These are phyloP conservation scores for Seriola aureovittata DNA, from an alignment of 2,113 vertebrate genomes.

Conservation along the genomic window DNA sequence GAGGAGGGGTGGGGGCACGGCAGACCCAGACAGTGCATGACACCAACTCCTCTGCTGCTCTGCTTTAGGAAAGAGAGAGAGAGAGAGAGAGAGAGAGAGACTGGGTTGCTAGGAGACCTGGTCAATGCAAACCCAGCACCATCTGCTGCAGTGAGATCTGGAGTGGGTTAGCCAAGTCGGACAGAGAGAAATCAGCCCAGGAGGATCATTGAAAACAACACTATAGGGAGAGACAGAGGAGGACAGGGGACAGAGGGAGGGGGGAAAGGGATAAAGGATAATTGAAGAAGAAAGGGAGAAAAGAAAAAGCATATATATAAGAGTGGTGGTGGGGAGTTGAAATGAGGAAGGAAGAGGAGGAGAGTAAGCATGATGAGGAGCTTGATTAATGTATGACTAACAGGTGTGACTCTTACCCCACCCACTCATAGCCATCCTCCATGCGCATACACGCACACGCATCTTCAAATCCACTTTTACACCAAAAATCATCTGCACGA, in stretches of 20 bases:
- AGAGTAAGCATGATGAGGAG: conserved; percentile 8
- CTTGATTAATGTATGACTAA: conserved; percentile 65
- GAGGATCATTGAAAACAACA: conserved; percentile 59
- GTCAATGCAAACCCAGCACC: conserved; percentile 82
- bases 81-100: conserved; percentile 58
- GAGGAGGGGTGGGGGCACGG: conserved; percentile 46
- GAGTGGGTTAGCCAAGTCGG: conserved; percentile 65
- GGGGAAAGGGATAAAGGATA: neutral
- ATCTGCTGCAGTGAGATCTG: conserved; percentile 82
- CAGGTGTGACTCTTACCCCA: conserved; percentile 50
- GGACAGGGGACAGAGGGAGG: neutral
- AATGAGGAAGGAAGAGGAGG: conserved; percentile 20
- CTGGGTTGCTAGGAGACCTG: conserved; percentile 84
- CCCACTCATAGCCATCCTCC: conserved; percentile 41
- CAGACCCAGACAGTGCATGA: conserved; percentile 77
- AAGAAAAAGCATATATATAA: conserved; percentile 6
- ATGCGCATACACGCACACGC: neutral
- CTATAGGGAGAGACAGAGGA: conserved; percentile 23
- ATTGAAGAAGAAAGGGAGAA: conserved; percentile 13
- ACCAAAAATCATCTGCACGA: neutral
- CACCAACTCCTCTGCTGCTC: conserved; percentile 70
- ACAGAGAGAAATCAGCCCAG: conserved; percentile 37
- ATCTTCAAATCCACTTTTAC: neutral
- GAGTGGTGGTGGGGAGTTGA: neutral
- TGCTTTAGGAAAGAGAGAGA: conserved; percentile 57